Base-by-base conservation (phyloP, 2,797 vertebrate genomes). In the Pyrocephalus nanus region DNA sequence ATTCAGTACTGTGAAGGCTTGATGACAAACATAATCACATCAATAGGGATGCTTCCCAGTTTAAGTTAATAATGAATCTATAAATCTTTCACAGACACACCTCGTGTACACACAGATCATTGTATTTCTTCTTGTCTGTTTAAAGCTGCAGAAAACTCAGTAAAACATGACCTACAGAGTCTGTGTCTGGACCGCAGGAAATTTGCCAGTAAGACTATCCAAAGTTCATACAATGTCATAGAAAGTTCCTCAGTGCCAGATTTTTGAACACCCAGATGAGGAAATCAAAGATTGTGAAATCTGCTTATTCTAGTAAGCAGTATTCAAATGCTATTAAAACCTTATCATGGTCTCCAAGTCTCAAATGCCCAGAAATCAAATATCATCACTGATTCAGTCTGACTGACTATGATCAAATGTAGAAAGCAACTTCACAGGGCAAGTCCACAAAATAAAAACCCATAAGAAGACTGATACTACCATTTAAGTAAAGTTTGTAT, bases 341-440 rank as follows among this genome's bases (percentile, higher is more conserved):
- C 7, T 66, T 84, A 14, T 38, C 85, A 20, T 2, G 2, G 13
- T 45, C 45, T 91, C n/a, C 66, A 86, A 70, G 51, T 32, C 67
- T 73, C 48, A 64, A 57, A 38, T 86, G 73, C 32, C 40, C 58
- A 67, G 67, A 86, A 93, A 65, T 77, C n/a, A 93, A 62, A 70
- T 23, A 21, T 80, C 53, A 42, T 30, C 69, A 80, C 51, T 84
- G 45, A 74, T 86, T 82, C 74, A 30, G 21, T 69, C 12, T 53
- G 29, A 88, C 10, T 54, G 69, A 83, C 43, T 73, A 48, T 12
- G 42, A 81, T 61, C 45, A 85, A 50, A 80, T 88, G 21, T 32
- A 88, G 67, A 32, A 93, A 86, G 70, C 55, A 34, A 34, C 51
- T 88, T 91, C 47, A 67, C 19, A 1, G 2, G 29, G 29, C 45